phyloP scores from a whole-genome alignment of 2,113 vertebrate species.

The Sakesphorus luctuosus region DNA sequence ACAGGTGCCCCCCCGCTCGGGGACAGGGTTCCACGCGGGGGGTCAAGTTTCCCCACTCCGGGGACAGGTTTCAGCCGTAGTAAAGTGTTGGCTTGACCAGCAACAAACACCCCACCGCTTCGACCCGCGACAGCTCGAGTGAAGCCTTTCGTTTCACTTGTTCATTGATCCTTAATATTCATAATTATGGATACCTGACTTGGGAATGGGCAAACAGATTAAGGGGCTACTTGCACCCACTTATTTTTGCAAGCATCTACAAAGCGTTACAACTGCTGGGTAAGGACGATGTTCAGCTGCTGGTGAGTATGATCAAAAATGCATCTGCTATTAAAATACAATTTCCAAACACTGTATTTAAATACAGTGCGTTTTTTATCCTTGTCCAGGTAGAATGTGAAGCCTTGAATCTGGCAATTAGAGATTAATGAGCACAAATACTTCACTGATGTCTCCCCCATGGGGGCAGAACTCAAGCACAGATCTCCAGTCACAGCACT shows the following conservation, averaged over 20 bases:
- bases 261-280: slow-evolving; percentile 82
- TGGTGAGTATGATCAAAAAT: slow-evolving; percentile 78
- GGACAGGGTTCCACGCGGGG: no score
- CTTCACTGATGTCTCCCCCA: rapidly evolving
- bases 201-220: slow-evolving; percentile 93
- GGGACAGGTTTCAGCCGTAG: rapidly evolving
- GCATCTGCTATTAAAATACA: not conserved
- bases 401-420: not conserved
- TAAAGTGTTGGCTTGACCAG: not conserved
- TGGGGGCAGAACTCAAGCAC: rapidly evolving
- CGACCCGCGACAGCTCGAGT: no score
- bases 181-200: slow-evolving; percentile 89
- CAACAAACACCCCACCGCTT: rapidly evolving
- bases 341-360: not conserved
- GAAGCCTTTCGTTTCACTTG: not conserved
- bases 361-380: not conserved
- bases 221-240: slow-evolving; percentile 88
- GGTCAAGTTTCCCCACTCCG: not conserved
- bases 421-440: not conserved
- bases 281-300: slow-evolving; percentile 81
- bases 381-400: not conserved
- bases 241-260: slow-evolving; percentile 89
- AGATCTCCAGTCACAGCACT: not conserved
- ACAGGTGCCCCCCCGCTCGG: not conserved
- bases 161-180: slow-evolving; percentile 70